Conservation (phyloP, 1,140 invertebrate species). For the Camponotus vicinus region DNA sequence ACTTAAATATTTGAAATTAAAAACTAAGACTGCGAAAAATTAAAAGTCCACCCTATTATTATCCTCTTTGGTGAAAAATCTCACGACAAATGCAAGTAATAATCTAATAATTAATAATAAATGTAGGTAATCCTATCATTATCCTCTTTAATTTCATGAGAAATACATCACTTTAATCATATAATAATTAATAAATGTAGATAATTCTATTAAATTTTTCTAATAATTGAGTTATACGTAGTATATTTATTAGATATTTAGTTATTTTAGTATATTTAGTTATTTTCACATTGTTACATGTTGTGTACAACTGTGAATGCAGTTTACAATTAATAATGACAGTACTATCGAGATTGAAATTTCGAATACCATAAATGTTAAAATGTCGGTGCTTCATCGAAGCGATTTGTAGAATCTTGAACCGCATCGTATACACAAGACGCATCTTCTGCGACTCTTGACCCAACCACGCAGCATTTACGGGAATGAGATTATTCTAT, state of each 20-base stretch:
- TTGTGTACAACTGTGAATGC: not conserved
- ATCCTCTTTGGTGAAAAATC: not conserved
- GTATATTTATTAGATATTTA: no score
- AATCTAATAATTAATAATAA: no score
- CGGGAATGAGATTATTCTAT: conserved; percentile 62
- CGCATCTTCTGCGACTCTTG: conserved; percentile 12
- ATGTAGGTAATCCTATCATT: no score
- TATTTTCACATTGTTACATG: not conserved
- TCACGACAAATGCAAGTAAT: no score
- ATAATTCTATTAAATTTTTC: no score
- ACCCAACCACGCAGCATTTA: conserved; percentile 25
- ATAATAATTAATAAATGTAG: not conserved
- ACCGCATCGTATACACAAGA: conserved; percentile 19
- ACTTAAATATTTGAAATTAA: not conserved
- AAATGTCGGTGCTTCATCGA: not conserved
- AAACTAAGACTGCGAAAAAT: not conserved
- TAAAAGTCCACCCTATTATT: not conserved
- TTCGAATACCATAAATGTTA: not conserved
- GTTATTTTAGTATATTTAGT: not conserved
- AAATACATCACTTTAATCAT: not conserved
- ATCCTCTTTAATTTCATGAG: not conserved
- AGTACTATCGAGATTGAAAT: not conserved
- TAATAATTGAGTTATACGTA: no score
- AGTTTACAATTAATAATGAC: not conserved
- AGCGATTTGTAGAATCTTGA: conserved; percentile 4